Evolutionary conservation across 2,888 invertebrate species (phyloP).

Genomic region (Tineola bisselliella): DNA sequence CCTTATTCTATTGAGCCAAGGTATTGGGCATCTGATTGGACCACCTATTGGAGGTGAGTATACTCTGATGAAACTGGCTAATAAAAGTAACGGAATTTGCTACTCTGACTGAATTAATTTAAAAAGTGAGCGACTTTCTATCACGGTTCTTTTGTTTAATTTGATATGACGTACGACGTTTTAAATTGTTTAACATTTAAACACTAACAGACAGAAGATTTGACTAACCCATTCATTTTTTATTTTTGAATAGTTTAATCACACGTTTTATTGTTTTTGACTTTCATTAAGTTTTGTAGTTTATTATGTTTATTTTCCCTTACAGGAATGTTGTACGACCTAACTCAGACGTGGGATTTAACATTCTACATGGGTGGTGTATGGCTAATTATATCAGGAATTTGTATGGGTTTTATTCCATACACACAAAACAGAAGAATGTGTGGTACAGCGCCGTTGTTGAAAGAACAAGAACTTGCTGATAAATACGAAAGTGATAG

Average conservation of each 20-base stretch:
- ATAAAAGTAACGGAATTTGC: not conserved
- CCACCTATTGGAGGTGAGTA: constrained; percentile 87
- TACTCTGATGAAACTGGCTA: no score
- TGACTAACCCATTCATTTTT: no score
- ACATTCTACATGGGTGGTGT: constrained; percentile 51
- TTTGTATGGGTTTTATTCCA: constrained; percentile 43
- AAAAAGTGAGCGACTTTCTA: no score
- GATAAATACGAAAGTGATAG: constrained; percentile 23
- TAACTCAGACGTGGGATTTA: constrained; percentile 43
- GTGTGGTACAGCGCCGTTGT: constrained; percentile 41
- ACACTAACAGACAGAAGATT: no score
- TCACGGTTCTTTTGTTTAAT: no score
- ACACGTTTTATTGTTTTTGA: no score
- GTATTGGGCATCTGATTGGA: constrained; percentile 91
- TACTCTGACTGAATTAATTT: no score
- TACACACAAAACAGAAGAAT: constrained; percentile 42
- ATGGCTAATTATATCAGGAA: constrained; percentile 45
- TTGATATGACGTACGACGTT: no score
- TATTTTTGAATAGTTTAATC: no score
- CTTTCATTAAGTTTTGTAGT: no score
- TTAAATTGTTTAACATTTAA: no score
- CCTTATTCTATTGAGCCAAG: constrained; percentile 86
- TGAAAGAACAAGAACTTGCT: constrained; percentile 29
- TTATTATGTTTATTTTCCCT: not conserved
- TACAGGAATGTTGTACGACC: constrained; percentile 46